These are phyloP conservation scores for Cyphomyrus plagiostoma DNA, from an alignment of 2,113 vertebrate species.

Conservation along the genomic window DNA sequence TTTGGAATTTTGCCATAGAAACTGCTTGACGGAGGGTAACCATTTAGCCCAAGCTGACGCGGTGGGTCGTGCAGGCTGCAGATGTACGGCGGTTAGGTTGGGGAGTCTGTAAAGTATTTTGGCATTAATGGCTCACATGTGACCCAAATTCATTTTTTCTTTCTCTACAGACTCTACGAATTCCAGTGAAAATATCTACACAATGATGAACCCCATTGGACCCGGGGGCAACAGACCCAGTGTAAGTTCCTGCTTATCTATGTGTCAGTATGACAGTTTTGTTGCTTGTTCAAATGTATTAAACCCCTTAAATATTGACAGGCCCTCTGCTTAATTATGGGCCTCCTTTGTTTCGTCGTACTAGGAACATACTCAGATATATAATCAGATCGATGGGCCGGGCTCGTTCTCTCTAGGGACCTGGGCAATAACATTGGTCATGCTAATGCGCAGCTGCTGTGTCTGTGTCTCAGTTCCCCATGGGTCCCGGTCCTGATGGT, in stretches of 20 bases:
- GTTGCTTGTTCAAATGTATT: not conserved
- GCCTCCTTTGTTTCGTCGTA: not conserved
- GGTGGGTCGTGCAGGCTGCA: not conserved
- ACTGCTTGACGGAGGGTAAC: not conserved
- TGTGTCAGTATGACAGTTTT: not conserved
- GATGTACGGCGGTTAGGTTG: not conserved
- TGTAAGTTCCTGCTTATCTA: conserved; percentile 52
- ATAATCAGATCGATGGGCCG: not conserved
- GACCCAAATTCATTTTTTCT: not conserved
- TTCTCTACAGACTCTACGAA: conserved; percentile 72
- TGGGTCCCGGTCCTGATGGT: conserved; percentile 76
- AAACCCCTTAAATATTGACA: not conserved
- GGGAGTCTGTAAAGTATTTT: not conserved
- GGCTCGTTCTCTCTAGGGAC: not conserved
- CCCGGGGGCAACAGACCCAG: conserved; percentile 69
- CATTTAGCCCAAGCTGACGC: not conserved
- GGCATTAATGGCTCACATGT: not conserved
- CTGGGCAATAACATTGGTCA: not conserved
- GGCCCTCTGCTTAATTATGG: not conserved
- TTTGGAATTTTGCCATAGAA: not conserved
- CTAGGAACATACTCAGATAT: not conserved
- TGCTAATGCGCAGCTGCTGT: not conserved
- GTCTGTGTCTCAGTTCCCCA: conserved; percentile 66
- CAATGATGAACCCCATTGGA: conserved; percentile 82
- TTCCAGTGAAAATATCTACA: conserved; percentile 88